Evolutionary conservation across 1,140 invertebrate genomes (phyloP).

Genomic region (Paracyclopina nana): DNA sequence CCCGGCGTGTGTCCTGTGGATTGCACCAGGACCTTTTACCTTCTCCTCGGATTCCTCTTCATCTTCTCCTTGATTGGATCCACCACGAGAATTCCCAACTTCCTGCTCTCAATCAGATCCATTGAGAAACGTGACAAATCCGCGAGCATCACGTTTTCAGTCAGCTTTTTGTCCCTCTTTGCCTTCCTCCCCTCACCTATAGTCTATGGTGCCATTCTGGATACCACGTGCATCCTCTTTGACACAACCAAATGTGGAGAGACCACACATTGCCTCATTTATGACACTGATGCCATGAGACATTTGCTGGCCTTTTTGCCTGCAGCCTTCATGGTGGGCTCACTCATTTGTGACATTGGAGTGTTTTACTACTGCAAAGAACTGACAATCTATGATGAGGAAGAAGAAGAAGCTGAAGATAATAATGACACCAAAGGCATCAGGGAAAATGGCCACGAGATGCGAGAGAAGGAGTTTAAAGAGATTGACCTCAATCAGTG

Average conservation of each 20-base stretch:
- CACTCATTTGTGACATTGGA: not conserved
- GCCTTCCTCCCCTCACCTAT: not conserved
- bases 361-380: conserved; percentile 8
- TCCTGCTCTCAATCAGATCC: not conserved
- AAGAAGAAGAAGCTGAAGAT: conserved; percentile 4
- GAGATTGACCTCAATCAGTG: too few species aligned
- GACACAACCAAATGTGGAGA: not conserved
- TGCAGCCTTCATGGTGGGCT: not conserved
- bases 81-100: not conserved
- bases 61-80: conserved; percentile 2
- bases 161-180: not conserved
- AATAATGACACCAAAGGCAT: too few species aligned
- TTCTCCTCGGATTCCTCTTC: not conserved
- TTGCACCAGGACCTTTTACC: not conserved
- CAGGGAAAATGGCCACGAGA: too few species aligned
- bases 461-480: too few species aligned
- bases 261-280: conserved; percentile 1
- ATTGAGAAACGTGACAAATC: conserved; percentile 9
- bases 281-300: conserved; percentile 6
- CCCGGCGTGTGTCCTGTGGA: not conserved
- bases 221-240: conserved; percentile 2
- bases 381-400: conserved; percentile 8
- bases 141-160: not conserved
- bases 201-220: conserved; percentile 1
- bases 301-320: not conserved